These are phyloP conservation scores for Neolamprologus falcicula DNA, from an alignment of 2,113 vertebrate species.

Conservation along the genomic window DNA sequence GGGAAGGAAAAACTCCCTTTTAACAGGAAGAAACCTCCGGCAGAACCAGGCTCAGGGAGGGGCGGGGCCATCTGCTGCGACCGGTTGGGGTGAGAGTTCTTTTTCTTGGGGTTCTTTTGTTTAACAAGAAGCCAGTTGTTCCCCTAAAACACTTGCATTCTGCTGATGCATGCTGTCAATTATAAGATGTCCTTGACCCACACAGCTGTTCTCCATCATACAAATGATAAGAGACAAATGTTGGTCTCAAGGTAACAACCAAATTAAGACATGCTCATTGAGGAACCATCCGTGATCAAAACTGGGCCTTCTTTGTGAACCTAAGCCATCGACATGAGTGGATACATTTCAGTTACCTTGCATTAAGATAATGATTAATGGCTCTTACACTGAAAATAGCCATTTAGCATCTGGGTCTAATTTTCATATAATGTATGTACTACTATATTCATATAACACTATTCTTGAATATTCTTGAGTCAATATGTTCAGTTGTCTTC, in stretches of 20 bases:
- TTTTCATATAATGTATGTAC: not conserved
- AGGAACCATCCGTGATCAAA: not conserved
- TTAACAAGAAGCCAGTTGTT: not conserved
- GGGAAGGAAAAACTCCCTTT: no score
- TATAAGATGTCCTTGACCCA: fast-evolving
- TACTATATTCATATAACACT: not conserved
- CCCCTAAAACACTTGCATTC: not conserved
- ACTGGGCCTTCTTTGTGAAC: not conserved
- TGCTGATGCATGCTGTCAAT: not conserved
- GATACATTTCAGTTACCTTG: not conserved
- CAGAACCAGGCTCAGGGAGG: no score
- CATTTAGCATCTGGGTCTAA: not conserved
- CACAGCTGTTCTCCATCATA: not conserved
- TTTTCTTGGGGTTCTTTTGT: not conserved
- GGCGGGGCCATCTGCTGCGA: no score
- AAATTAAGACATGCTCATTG: not conserved
- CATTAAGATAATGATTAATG: not conserved
- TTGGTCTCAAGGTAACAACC: not conserved
- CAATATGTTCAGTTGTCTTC: not conserved
- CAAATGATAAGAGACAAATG: not conserved
- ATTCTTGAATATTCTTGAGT: no score
- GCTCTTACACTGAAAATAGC: not conserved
- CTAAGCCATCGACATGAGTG: not conserved
- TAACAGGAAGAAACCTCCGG: no score
- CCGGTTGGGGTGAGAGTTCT: no score